Base-by-base conservation (phyloP, 35 echinoderm and acorn worm genomes). In the Diadema setosum region DNA sequence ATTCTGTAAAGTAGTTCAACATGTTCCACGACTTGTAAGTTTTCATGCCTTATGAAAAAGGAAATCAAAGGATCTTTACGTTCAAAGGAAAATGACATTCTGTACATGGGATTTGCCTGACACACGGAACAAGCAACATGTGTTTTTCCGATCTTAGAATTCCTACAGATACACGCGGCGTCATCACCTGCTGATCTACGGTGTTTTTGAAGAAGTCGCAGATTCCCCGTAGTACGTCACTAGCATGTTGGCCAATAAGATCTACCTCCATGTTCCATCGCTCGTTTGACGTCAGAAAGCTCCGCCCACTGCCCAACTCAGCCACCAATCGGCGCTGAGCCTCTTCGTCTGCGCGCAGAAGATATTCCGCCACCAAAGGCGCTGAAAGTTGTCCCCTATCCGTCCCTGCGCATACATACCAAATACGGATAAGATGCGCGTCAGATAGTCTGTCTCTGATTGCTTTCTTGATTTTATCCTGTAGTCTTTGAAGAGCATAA, bases 151-250 rank as follows among this genome's bases (percentile, higher is more conserved):
- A n/a, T n/a, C n/a, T n/a, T n/a, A n/a, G n/a, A n/a, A n/a, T n/a
- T n/a, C n/a, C n/a, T n/a, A n/a, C n/a, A n/a, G n/a, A 67, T 32
- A 32, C 16, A 15, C 21, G 5, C 0, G 24, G 12, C 16, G 23
- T 52, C 2, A 20, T 70, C 42, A 90, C 88, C 61, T 90, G 88
- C 18, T 83, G 16, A 2, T 56, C 41, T n/a, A 90, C 33, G 8
- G 88, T 90, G 12, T 83, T 45, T 63, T 45, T 84, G 39, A 90
- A 90, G 80, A 90, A 84, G 2, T 55, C 80, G 7, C 55, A 67
- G 4, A 73, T 90, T 61, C 88, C 80, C 41, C 33, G 26, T 1
- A 90, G 75, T 6, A 90, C 81, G 43, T 90, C 81, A 17, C 69
- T 74, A 32, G 88, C 58, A 35, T 90, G 88, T 24, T 90, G 58